Evolutionary conservation across 2,888 invertebrate species (phyloP).

Genomic region (Drosophila merina): DNA sequence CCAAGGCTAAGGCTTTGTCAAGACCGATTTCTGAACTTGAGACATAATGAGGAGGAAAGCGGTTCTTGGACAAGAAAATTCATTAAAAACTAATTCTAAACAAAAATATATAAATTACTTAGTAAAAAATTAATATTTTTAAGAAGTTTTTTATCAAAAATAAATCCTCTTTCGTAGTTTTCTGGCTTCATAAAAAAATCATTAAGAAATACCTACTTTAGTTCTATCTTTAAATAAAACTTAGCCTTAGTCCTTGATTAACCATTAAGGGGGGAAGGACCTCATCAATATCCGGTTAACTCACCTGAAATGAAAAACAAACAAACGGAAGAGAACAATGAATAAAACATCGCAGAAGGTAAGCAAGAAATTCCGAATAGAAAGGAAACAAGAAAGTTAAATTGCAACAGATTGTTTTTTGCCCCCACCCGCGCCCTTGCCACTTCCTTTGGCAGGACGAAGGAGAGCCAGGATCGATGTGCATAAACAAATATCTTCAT

Average conservation of each 20-base stretch:
- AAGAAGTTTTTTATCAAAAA: too few species aligned
- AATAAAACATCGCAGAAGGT: constrained; percentile 30
- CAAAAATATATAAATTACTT: neutral
- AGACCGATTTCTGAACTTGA: constrained; percentile 19
- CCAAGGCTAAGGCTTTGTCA: constrained; percentile 9
- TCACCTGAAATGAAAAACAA: constrained; percentile 40
- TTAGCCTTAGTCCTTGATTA: neutral
- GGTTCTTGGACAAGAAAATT: neutral
- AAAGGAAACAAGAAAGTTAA: constrained; percentile 29
- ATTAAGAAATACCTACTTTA: neutral
- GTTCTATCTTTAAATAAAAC: neutral
- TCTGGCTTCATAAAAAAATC: neutral
- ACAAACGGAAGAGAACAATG: constrained; percentile 32
- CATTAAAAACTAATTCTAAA: neutral
- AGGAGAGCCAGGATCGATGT: constrained; percentile 8
- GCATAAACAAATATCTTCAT: constrained; percentile 29
- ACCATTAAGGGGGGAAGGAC: neutral
- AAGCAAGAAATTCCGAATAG: neutral
- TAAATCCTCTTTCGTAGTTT: too few species aligned
- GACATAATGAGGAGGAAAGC: neutral
- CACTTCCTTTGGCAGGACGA: neutral
- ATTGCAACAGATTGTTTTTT: constrained; percentile 42
- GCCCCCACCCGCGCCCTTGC: too few species aligned
- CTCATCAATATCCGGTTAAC: constrained; percentile 44
- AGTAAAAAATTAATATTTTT: neutral